These are phyloP conservation scores for Liposcelis brunnea DNA, from an alignment of 2,888 invertebrate genomes.

Conservation along the genomic window DNA sequence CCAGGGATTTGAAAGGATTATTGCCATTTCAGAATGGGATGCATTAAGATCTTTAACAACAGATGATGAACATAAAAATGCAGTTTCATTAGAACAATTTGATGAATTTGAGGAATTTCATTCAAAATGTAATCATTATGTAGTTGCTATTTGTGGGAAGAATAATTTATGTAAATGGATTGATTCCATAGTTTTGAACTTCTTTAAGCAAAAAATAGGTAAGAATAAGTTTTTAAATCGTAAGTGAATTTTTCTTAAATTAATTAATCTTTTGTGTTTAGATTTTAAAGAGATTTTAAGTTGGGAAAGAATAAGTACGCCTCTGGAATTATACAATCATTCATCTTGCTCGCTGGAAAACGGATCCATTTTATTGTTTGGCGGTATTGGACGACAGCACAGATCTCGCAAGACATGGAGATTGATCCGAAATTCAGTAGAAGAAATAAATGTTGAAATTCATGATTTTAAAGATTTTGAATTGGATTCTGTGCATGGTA, in stretches of 20 bases:
- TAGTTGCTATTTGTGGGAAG: slow-evolving; percentile 24
- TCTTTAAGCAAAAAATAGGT: not conserved
- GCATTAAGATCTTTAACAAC: slow-evolving; percentile 22
- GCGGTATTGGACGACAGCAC: not conserved
- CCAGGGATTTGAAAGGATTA: slow-evolving; percentile 17
- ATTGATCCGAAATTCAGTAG: slow-evolving; percentile 6
- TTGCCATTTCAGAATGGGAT: slow-evolving; percentile 18
- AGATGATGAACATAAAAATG: slow-evolving; percentile 21
- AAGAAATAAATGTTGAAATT: slow-evolving; percentile 14
- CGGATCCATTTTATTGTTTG: not conserved
- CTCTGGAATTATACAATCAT: not conserved
- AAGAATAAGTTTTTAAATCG: not conserved
- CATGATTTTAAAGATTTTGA: not conserved
- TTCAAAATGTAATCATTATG: slow-evolving; percentile 30
- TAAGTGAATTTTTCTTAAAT: too few species aligned
- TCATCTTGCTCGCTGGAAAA: not conserved
- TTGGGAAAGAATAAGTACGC: not conserved
- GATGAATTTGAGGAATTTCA: slow-evolving; percentile 34
- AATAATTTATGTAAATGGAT: slow-evolving; percentile 14
- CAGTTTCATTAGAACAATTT: slow-evolving; percentile 28
- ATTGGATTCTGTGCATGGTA: slow-evolving; percentile 15
- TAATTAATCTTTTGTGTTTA: not conserved
- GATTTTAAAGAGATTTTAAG: not conserved
- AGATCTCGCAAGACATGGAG: not conserved
- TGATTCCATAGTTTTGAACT: not conserved